Base-by-base conservation (phyloP, 2,113 vertebrate species). In the Passer domesticus region DNA sequence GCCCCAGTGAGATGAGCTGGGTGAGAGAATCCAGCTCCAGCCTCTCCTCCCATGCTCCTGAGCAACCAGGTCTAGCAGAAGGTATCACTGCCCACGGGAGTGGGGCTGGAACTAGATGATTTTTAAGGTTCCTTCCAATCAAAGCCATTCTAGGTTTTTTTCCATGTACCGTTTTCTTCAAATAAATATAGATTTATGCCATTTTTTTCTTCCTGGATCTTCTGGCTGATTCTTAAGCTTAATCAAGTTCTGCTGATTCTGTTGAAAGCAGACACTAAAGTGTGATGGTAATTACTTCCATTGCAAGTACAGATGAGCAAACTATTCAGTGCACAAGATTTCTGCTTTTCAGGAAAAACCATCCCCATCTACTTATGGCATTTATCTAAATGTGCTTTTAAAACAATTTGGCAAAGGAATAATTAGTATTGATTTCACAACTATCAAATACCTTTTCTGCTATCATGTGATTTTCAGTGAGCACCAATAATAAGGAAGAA, bases 1-100 rank as follows among this genome's bases (percentile, higher is more conserved):
- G n/a, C 2, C 44, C 17, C 1, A 0, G 31, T 1, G 5, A 58
- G 55, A 25, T 7, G 25, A 46, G n/a, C 10, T 13, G 41, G 33
- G 25, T 60, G 37, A 56, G 12, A 59, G 28, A 25, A 10, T 6
- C 16, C 1, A 2, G 1, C 12, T 70, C 22, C 66, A 67, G 15
- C 33, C 31, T 39, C 44, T 69, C 11, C n/a, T 69, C 43, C 35
- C 7, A 0, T 0, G 5, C 33, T n/a, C 28, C 31, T 15, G 37
- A 52, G 5, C 5, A 63, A 4, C 7, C 28, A 41, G 8, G 7
- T 55, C 23, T 53, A 24, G 56, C 9, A 41, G 56, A 52, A 60
- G 5, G 8, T 35, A 12, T 9, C 44, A 27, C 17, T 37, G 56
- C 7, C 47, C 49, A 12, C 2, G 7, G 41, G 5, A 87, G 24